Base-by-base conservation (phyloP, 2,113 vertebrate genomes). In the Progne subis region DNA sequence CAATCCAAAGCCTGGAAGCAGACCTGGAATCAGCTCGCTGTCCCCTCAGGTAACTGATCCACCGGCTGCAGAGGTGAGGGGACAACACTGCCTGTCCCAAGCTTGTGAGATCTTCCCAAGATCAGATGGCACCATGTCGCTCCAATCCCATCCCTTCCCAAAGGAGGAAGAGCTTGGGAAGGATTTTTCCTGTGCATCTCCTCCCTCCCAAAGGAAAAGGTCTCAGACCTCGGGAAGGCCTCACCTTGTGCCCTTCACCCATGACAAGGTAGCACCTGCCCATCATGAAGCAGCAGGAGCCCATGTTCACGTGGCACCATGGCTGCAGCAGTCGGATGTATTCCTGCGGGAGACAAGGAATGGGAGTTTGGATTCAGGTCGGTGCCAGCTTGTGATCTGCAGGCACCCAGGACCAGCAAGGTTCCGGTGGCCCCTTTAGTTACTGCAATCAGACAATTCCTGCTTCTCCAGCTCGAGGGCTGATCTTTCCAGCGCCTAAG, bases 171-270 rank as follows among this genome's bases (percentile, higher is more conserved):
- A 82, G n/a, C 55, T 37, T 5, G 1, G 59, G 49, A 83, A 70
- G 21, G 56, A 49, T 32, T 26, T 3, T 49, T 69, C 25, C 23
- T 15, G 12, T 5, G 24, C n/a, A 12, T 14, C 8, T 59, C 21
- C 18, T 18, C 52, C 41, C 25, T 64, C 46, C n/a, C 34, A 28
- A 32, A 8, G 21, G 9, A 46, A 28, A 34, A 44, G 18, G 14
- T 12, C 15, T 24, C 65, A 52, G 26, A 39, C 6, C 9, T 8
- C 9, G 4, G 50, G 28, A 59, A 44, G 8, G 21, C 15, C 78
- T 97, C 90, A 99, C 99, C 99, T 99, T 99, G 74, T 99, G 98
- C 3, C 98, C 99, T 91, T 99, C 99, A 20, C 99, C 99, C 16
- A 98, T 98, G 84, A 99, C 98, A 1, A 99, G 98, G 96, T 99